Percentiles rank a stretch among this genome's conserved stretches.
phyloP scores from a whole-genome alignment of 1,140 invertebrate species.

The Mesaphorura yosii region DNA sequence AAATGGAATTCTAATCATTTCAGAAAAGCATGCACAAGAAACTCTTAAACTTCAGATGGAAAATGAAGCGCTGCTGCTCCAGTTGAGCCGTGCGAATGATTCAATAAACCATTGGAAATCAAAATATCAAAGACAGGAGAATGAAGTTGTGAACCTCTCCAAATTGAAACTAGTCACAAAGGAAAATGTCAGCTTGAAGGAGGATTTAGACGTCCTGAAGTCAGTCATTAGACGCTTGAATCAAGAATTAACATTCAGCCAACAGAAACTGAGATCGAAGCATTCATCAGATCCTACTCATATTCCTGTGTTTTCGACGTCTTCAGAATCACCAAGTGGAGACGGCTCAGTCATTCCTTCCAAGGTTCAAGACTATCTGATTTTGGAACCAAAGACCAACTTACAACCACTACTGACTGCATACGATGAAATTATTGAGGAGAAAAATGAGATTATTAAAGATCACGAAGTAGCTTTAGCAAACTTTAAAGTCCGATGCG shows the following conservation, averaged over 20 bases:
- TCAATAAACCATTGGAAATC: background rate
- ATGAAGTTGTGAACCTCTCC: conserved; percentile 17
- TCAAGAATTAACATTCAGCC: conserved; percentile 52
- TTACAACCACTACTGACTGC: conserved; percentile 49
- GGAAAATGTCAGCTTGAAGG: conserved; percentile 42
- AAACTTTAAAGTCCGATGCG: conserved; percentile 47
- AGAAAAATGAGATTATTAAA: conserved; percentile 52
- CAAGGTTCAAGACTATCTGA: no score
- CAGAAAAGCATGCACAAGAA: background rate
- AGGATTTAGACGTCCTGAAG: conserved; percentile 53
- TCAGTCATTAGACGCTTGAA: conserved; percentile 54
- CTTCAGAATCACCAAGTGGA: conserved; percentile 28
- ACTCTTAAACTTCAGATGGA: background rate
- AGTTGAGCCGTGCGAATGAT: background rate
- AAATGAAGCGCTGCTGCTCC: background rate
- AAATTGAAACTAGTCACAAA: conserved; percentile 35
- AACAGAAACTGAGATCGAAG: conserved; percentile 44
- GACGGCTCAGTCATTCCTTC: conserved; percentile 33
- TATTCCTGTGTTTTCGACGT: conserved; percentile 12
- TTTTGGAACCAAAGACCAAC: conserved; percentile 39
- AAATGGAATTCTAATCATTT: background rate
- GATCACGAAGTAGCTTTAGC: conserved; percentile 49
- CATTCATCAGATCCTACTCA: conserved; percentile 1
- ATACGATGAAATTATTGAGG: conserved; percentile 51
- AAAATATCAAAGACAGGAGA: conserved; percentile 11